phyloP scores from a whole-genome alignment of 2,888 invertebrate genomes.

The Oxytorus armatus region DNA sequence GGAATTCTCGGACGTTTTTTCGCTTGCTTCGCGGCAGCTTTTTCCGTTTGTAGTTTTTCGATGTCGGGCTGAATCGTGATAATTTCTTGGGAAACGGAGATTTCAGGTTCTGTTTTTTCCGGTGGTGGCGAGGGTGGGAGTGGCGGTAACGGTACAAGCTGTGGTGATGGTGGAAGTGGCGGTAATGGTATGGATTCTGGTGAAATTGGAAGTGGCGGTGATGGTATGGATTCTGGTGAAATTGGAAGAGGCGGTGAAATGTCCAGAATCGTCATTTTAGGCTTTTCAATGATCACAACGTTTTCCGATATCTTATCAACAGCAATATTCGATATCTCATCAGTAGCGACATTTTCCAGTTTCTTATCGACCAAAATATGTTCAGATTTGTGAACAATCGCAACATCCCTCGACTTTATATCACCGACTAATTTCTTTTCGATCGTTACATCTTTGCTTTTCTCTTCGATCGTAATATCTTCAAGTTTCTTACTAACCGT shows the following conservation, averaged over 20 bases:
- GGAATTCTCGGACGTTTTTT: slow-evolving; percentile 53
- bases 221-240: not conserved
- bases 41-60: slow-evolving; percentile 34
- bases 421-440: slow-evolving; percentile 11
- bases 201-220: slow-evolving; percentile 26
- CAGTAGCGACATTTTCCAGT: not conserved
- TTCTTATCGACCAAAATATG: not conserved
- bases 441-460: not conserved
- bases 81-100: not conserved
- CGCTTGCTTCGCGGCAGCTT: slow-evolving; percentile 19
- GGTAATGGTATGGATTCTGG: not conserved
- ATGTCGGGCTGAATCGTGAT: not conserved
- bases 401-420: too few relatives aligned
- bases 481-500: not conserved
- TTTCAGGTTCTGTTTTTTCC: slow-evolving; percentile 6
- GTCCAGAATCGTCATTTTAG: not conserved
- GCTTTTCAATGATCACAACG: not conserved
- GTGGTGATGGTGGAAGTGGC: not conserved
- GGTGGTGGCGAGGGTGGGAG: slow-evolving; percentile 17
- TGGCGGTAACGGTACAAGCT: not conserved
- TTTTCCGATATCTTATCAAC: not conserved
- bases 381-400: not conserved
- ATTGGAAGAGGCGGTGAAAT: slow-evolving; percentile 20
- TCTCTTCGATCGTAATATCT: not conserved
- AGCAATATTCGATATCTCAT: not conserved